These are phyloP conservation scores for Helleia helle DNA, from an alignment of 2,888 invertebrate species.

Conservation along the genomic window DNA sequence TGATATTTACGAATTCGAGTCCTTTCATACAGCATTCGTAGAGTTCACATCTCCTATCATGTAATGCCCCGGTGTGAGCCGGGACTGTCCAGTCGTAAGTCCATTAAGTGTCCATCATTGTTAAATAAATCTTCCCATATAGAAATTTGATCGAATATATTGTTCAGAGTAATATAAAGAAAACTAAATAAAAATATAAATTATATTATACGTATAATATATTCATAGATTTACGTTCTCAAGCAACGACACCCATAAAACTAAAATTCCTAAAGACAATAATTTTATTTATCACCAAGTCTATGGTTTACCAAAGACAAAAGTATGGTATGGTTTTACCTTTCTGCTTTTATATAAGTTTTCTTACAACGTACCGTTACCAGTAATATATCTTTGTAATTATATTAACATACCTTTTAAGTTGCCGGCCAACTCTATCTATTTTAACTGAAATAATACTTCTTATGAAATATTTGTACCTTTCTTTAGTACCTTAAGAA, in stretches of 20 bases:
- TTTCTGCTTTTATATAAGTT: neutral
- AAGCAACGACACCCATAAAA: conserved; percentile 8
- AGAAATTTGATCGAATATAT: conserved; percentile 8
- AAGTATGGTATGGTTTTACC: neutral
- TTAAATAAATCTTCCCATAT: conserved; percentile 2
- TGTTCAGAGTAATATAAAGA: neutral
- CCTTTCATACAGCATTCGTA: too few species aligned
- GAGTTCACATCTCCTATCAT: conserved; percentile 1
- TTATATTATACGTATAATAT: neutral
- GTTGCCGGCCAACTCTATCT: neutral
- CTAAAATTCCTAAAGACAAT: conserved; percentile 8
- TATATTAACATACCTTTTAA: neutral
- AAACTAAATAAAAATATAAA: neutral
- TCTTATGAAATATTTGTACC: too few species aligned
- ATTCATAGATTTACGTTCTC: neutral
- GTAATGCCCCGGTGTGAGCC: neutral
- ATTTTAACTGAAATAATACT: too few species aligned
- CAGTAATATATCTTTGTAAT: neutral
- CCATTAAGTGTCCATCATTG: conserved; percentile 10
- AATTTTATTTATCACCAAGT: conserved; percentile 1
- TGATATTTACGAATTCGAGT: conserved; percentile 9
- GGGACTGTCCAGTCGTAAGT: conserved; percentile 6
- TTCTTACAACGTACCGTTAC: neutral
- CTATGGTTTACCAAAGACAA: conserved; percentile 3
- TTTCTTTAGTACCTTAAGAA: too few species aligned